These are phyloP conservation scores for Cassiopea andromeda DNA, from an alignment of 30 jellyfish, hydroid and myxozoan genomes.

Conservation along the genomic window DNA sequence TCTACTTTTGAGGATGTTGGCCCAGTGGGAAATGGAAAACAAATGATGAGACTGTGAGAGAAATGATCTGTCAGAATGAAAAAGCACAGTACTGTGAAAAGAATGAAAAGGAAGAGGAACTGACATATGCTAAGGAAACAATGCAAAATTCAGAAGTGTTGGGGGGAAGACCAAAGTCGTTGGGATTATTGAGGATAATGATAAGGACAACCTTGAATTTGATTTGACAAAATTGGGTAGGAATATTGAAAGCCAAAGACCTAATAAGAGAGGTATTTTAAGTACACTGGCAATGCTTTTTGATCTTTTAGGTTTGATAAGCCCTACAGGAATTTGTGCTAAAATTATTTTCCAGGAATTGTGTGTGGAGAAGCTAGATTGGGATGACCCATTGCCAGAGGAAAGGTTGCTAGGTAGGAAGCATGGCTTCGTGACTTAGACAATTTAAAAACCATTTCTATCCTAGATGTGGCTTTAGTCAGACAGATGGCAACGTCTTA, in stretches of 20 bases:
- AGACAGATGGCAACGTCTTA: not conserved
- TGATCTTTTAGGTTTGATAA: not conserved
- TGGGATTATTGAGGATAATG: not conserved
- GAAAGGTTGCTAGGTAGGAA: not conserved
- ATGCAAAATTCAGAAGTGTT: not conserved
- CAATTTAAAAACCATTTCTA: not conserved
- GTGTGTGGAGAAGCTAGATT: not conserved
- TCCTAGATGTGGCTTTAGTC: not conserved
- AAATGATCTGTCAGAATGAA: not conserved
- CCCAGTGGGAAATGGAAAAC: slow-evolving; percentile 38
- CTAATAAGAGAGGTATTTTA: not conserved
- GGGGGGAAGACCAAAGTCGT: not conserved
- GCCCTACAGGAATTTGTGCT: not conserved
- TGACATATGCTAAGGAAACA: not conserved
- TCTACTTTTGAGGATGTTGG: not conserved
- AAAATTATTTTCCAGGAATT: not conserved
- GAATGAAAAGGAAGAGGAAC: not conserved
- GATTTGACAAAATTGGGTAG: not conserved
- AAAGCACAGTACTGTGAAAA: not conserved
- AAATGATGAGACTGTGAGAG: not conserved
- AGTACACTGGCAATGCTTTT: not conserved
- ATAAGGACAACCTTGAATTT: not conserved
- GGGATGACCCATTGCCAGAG: not conserved
- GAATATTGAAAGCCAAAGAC: not conserved
- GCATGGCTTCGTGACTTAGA: not conserved